These are phyloP conservation scores for Steinernema feltiae DNA, from an alignment of 1,140 invertebrate species.

Conservation along the genomic window DNA sequence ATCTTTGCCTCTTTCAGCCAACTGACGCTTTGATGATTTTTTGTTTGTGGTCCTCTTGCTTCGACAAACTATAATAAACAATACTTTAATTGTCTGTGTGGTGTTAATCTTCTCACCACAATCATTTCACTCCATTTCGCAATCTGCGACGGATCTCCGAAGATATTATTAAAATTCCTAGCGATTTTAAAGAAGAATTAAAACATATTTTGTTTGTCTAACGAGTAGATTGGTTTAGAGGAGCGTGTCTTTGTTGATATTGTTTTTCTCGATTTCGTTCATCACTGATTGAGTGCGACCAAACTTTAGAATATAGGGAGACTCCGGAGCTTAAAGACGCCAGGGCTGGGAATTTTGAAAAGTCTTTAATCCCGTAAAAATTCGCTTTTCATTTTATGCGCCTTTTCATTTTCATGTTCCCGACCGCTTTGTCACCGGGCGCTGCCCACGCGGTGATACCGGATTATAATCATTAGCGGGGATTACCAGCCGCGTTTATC, in stretches of 20 bases:
- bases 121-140: too few species aligned
- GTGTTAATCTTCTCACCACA: neutral
- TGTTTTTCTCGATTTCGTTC: neutral
- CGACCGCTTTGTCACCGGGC: neutral
- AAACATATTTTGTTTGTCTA: neutral
- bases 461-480: neutral
- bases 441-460: constrained; percentile 7
- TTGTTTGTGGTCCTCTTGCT: neutral
- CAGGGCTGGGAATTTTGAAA: too few species aligned
- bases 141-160: too few species aligned
- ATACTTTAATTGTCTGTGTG: neutral
- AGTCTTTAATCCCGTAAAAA: too few species aligned
- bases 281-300: neutral
- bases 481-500: neutral
- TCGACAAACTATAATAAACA: neutral
- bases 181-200: too few species aligned
- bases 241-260: neutral
- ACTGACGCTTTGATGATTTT: neutral
- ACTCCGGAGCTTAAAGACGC: too few species aligned
- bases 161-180: neutral
- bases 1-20: neutral
- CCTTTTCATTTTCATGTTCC: neutral
- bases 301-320: too few species aligned
- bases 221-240: neutral
- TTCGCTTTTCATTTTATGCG: neutral